Evolutionary conservation across 2,888 invertebrate species (phyloP).

Genomic region (Oscheius sp.): DNA sequence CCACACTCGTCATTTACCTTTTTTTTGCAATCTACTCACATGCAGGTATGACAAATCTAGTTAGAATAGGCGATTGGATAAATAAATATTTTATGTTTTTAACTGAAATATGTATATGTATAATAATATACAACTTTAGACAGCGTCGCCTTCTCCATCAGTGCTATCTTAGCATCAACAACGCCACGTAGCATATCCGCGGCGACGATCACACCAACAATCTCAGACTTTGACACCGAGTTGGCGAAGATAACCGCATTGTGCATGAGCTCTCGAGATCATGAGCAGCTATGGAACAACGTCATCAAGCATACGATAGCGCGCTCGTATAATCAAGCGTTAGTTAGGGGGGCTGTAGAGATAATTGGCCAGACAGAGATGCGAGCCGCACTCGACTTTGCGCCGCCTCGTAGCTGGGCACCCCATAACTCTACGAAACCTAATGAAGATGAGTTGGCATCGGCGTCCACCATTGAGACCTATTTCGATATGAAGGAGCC

Average conservation of each 20-base stretch:
- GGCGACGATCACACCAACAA: too few species aligned
- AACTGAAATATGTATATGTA: neutral
- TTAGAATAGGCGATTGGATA: slow-evolving; percentile 1
- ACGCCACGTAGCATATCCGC: neutral
- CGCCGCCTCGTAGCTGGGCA: too few species aligned
- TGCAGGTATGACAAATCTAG: slow-evolving; percentile 22
- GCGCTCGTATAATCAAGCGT: too few species aligned
- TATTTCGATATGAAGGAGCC: neutral
- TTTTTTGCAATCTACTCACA: slow-evolving; percentile 14
- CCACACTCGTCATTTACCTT: slow-evolving; percentile 6
- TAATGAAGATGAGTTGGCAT: too few species aligned
- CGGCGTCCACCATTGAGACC: neutral
- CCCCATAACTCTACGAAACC: too few species aligned
- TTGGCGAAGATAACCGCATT: neutral
- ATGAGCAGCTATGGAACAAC: too few species aligned
- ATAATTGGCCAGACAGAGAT: too few species aligned
- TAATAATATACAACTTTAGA: slow-evolving; percentile 1
- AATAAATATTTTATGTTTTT: slow-evolving; percentile 3
- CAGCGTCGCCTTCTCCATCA: slow-evolving; percentile 1
- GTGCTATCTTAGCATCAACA: neutral
- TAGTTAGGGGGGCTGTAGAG: too few species aligned
- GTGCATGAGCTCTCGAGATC: neutral
- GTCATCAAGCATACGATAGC: too few species aligned
- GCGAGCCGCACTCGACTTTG: too few species aligned
- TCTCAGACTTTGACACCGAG: neutral